Evolutionary conservation across 2,113 vertebrate species (phyloP), one percentile per base, ranked within the genome.

Genomic region (Ictalurus punctatus): DNA sequence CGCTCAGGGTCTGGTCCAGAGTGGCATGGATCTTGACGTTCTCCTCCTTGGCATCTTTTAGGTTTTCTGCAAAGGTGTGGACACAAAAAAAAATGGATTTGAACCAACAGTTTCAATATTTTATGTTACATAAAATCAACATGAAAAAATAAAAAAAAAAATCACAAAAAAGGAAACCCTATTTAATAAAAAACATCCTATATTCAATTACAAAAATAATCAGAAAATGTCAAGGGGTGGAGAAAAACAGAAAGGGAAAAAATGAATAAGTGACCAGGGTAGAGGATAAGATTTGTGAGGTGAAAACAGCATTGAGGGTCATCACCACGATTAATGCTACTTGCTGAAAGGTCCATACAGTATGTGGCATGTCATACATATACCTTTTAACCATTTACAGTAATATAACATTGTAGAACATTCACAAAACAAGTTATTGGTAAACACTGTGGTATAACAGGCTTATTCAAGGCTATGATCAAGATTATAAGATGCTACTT

Each of bases 1-100:
- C 98, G 54, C 97, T 96, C 96, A 99, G 95, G 90, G 98, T 99
- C 95, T 97, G 97, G 91, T 98, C 96, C 96, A 99, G 94, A 89
- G 97, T 98, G 78, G 96, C 94, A 92, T 98, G 96, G 40, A 98
- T 97, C 94, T 97, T 96, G 91, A 96, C 90, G 93, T 98, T 98
- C 88, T 97, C 97, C 67, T 97, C 96, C 95, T 96, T 97, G 96
- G 97, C 97, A 56, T 94, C 93, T 90, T 96, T 95, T 95, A 99
- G 95, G 90, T 97, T 95, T 92, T 98, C 98, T 99, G 95, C 65
- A 91, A 91, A 89, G 56, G 93, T 93, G 90, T 34, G 34, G n/a
- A 83, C 37, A 90, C 16, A 21, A 5, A 44, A 63, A 76, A 13
- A 52, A 40, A 48, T 7, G 19, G 16, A 76, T 23, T 44, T 85